phyloP scores from a whole-genome alignment of 1,140 invertebrate genomes.

The Planococcus citri region DNA sequence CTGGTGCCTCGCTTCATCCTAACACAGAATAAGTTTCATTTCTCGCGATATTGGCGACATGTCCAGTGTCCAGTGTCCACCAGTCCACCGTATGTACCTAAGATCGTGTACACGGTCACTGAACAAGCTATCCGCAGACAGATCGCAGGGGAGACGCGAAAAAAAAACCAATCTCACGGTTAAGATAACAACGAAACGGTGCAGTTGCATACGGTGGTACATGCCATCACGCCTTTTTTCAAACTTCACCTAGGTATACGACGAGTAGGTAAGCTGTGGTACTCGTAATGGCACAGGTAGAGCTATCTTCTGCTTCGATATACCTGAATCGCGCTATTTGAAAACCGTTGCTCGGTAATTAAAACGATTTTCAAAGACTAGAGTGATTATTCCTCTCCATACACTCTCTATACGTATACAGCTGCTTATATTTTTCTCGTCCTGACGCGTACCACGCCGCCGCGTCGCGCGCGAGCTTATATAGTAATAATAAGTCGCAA shows the following conservation, averaged over 20 bases:
- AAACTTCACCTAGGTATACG: neutral
- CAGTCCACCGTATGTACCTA: too few species aligned
- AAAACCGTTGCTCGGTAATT: neutral
- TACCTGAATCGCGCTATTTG: neutral
- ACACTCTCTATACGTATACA: neutral
- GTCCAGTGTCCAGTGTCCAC: too few species aligned
- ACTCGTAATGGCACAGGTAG: neutral
- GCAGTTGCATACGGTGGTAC: too few species aligned
- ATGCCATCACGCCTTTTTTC: conserved; percentile 4
- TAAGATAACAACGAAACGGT: neutral
- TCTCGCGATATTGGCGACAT: too few species aligned
- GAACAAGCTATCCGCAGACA: neutral
- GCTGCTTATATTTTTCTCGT: conserved; percentile 6
- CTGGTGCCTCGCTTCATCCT: too few species aligned
- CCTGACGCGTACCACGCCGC: neutral
- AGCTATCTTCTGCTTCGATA: neutral
- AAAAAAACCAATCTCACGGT: conserved; percentile 1
- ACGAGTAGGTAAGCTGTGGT: too few species aligned
- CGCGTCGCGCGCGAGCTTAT: neutral
- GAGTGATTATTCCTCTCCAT: conserved; percentile 6
- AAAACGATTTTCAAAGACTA: conserved; percentile 3
- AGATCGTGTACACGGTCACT: too few species aligned
- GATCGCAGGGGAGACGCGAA: too few species aligned
- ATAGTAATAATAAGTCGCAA: conserved; percentile 4
- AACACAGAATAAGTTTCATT: too few species aligned